Base-by-base conservation (phyloP, 2,113 vertebrate genomes). In the Uria lomvia region DNA sequence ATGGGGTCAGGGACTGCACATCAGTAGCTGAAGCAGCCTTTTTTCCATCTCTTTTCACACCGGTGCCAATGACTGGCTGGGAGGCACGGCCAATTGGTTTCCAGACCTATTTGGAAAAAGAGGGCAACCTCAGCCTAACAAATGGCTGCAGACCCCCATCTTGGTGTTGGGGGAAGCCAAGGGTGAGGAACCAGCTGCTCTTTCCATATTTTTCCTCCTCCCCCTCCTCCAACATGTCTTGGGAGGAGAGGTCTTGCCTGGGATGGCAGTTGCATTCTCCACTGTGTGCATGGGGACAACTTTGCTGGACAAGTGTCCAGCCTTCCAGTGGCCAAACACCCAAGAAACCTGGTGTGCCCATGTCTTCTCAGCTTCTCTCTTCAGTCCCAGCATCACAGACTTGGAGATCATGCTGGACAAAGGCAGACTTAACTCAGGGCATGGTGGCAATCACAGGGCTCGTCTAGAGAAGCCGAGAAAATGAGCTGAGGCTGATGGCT, bases 281-380 rank as follows among this genome's bases (percentile, higher is more conserved):
- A 34, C 29, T 38, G 43, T 4, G 15, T 26, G 4, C 1, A 1
- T 32, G 58, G 47, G 67, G 52, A 49, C 23, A 60, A 1, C 34
- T 78, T 72, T 2, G 0, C 29, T 52, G 73, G 70, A 59, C 12
- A 0, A 1, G 1, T 55, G 66, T 89, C 56, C 80, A 77, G 55
- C 27, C 26, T 11, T 67, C 49, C 77, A 22, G 42, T 0, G 0
- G 47, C 53, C 82, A 71, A 80, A 88, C 20, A 72, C 36, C 22
- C 5, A 3, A 34, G 58, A 76, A 82, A 60, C 12, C 21, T 1
- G 2, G 7, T 1, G 5, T 78, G 66, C 45, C 34, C 3, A 2
- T 74, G 82, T 3, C 50, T 76, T 67, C 45, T 82, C 43, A 70
- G 82, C 47, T 49, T 49, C 47, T 15, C 10, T 49, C 74, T 71